Conservation (phyloP, 2,797 vertebrate genomes). For the Gobionotothen gibberifrons region DNA sequence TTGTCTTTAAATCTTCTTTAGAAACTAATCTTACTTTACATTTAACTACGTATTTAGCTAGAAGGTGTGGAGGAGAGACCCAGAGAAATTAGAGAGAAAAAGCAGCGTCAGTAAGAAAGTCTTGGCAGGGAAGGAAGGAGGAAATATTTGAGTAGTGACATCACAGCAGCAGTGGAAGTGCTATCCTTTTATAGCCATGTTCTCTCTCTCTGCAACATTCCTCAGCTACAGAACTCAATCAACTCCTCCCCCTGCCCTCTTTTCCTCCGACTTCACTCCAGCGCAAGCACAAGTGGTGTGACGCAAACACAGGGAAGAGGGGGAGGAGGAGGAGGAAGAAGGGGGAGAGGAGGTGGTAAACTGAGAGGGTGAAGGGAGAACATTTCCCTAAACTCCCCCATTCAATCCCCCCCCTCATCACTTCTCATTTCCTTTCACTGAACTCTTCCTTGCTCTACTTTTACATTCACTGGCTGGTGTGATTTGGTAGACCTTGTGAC, state of each 20-base stretch:
- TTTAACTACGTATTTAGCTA: constrained; percentile 20
- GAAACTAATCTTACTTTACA: too few relatives aligned
- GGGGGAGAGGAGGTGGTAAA: constrained; percentile 24
- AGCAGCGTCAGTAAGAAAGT: constrained; percentile 63
- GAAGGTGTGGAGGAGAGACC: constrained; percentile 15
- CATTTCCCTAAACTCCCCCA: constrained; percentile 68
- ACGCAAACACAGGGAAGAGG: constrained; percentile 66
- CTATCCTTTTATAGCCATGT: constrained; percentile 87
- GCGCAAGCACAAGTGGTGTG: constrained; percentile 44
- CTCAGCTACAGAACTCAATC: constrained; percentile 60
- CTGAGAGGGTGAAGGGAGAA: constrained; percentile 40
- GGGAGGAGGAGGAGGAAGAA: constrained; percentile 36
- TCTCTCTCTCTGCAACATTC: constrained; percentile 80
- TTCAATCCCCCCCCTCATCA: constrained; percentile 4
- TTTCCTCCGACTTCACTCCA: constrained; percentile 53
- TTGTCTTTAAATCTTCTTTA: too few relatives aligned
- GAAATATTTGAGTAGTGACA: constrained; percentile 82
- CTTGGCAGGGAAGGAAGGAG: constrained; percentile 65
- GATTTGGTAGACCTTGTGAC: constrained; percentile 17
- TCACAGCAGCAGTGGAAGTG: constrained; percentile 83
- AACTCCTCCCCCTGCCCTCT: constrained; percentile 49
- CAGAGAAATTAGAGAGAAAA: constrained; percentile 52
- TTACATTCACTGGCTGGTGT: constrained; percentile 63
- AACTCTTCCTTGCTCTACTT: constrained; percentile 53
- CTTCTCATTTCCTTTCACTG: constrained; percentile 65